Conservation (phyloP, 2,797 vertebrate species). For the Myotis pilosus region DNA sequence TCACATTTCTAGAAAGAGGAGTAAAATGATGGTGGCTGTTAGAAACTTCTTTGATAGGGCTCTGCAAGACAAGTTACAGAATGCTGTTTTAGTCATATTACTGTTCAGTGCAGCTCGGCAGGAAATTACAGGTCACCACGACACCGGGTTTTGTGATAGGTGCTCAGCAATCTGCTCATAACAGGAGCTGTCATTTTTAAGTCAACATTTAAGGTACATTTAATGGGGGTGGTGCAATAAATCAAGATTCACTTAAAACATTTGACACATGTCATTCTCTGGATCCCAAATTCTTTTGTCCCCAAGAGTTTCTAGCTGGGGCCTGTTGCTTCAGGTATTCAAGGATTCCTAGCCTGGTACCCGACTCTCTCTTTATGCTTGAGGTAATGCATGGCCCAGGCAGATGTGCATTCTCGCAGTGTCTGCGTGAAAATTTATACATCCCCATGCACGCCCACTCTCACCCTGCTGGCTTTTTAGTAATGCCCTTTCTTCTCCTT, state of each 20-base stretch:
- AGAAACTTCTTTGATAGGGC: background rate
- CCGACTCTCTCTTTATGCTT: background rate
- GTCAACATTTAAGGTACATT: constrained; percentile 1
- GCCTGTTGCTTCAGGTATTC: background rate
- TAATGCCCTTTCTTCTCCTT: background rate
- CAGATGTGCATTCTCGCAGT: background rate
- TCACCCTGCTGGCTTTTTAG: background rate
- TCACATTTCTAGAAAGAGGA: background rate
- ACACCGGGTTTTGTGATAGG: background rate
- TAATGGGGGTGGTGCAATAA: background rate
- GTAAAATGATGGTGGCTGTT: background rate
- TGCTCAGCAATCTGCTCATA: background rate
- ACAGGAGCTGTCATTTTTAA: constrained; percentile 33
- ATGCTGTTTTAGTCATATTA: constrained; percentile 5
- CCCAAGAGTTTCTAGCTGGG: background rate
- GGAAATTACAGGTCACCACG: constrained; percentile 40
- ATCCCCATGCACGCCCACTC: fast-evolving
- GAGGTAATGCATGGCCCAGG: fast-evolving
- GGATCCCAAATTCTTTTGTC: background rate
- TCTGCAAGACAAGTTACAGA: constrained; percentile 4
- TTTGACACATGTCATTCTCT: background rate
- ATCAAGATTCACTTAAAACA: background rate
- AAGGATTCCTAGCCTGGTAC: background rate
- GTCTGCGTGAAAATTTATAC: background rate
- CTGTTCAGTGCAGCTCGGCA: constrained; percentile 13